These are phyloP conservation scores for Sinocyclocheilus grahami DNA, from an alignment of 2,113 vertebrate genomes.

Conservation along the genomic window DNA sequence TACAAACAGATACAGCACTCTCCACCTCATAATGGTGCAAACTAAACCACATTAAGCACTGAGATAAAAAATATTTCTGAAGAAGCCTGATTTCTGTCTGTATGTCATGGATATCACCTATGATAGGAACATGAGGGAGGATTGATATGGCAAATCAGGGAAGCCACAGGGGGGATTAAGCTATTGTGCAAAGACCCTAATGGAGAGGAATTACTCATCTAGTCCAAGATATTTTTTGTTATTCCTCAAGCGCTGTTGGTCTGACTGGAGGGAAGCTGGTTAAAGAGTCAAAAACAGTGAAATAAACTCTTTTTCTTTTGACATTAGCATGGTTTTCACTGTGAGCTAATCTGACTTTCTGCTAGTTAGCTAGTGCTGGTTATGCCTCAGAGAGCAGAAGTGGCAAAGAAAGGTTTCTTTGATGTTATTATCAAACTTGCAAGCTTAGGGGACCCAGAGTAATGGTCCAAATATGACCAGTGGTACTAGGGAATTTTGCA, in stretches of 20 bases:
- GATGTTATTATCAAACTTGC: conserved; percentile 23
- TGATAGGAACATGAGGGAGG: conserved; percentile 5
- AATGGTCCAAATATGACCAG: conserved; percentile 25
- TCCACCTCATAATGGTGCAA: neutral
- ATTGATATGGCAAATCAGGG: conserved; percentile 42
- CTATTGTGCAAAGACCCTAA: conserved; percentile 33
- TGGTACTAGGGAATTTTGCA: neutral
- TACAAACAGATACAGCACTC: neutral
- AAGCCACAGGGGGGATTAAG: conserved; percentile 41
- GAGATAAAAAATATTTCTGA: neutral
- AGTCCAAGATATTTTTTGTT: conserved; percentile 10
- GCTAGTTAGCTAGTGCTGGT: conserved; percentile 12
- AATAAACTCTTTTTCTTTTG: neutral
- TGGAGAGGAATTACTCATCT: conserved; percentile 46
- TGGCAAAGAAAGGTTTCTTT: neutral
- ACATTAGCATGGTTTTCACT: conserved; percentile 10
- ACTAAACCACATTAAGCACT: neutral
- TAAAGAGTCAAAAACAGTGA: conserved; percentile 4
- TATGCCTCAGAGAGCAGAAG: conserved; percentile 21
- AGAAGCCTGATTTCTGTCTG: conserved; percentile 6
- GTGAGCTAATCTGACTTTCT: neutral
- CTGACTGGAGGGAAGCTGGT: conserved; percentile 26
- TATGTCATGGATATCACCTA: conserved; percentile 13
- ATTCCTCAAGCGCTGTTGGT: conserved; percentile 14
- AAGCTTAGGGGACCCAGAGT: conserved; percentile 9